Evolutionary conservation across 2,113 vertebrate species (phyloP), one percentile per base, ranked within the genome.

Genomic region (Ctenomys sociabilis): DNA sequence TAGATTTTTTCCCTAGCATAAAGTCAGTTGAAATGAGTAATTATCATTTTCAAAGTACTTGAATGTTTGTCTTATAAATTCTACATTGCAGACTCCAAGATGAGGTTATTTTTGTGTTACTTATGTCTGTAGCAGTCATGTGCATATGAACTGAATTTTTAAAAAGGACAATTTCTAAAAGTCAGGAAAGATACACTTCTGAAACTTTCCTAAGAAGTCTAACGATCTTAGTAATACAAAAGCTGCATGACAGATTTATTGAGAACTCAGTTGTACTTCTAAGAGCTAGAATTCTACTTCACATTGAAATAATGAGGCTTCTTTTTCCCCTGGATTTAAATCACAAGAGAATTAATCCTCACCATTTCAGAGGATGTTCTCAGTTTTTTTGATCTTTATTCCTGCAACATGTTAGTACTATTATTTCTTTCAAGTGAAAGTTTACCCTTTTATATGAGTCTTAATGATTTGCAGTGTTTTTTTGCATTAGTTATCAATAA

Each of bases 131-230:
- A 89, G 40, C 43, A 73, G 12, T 59, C 40, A 49, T 63, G 37
- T 93, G 26, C 37, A 77, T 81, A 30, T 82, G 26, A 77, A 2
- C 24, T 91, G 59, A 64, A 63, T 22, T 84, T 90, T 93, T 30
- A 85, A 93, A 35, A 87, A 81, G 24, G 64, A 30, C 24, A 88
- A 78, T 91, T 81, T 93, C 49, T 93, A 49, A 32, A 90, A 73
- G 21, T 68, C 63, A 54, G 22, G 59, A 94, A 82, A 63, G 24
- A n/a, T 3, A 73, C 0, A 54, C 21, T 40, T 82, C 35, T 63
- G 35, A 52, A 77, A 59, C 64, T 95, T 9, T 85, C 63, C 77
- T 73, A 84, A 17, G 61, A 80, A 82, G 21, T 28, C 9, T 80
- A 70, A 59, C 26, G 54, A 35, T 24, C 26, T 7, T 61, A 40